phyloP scores from a whole-genome alignment of 2,797 vertebrate genomes.

The Onychomys arenicola region DNA sequence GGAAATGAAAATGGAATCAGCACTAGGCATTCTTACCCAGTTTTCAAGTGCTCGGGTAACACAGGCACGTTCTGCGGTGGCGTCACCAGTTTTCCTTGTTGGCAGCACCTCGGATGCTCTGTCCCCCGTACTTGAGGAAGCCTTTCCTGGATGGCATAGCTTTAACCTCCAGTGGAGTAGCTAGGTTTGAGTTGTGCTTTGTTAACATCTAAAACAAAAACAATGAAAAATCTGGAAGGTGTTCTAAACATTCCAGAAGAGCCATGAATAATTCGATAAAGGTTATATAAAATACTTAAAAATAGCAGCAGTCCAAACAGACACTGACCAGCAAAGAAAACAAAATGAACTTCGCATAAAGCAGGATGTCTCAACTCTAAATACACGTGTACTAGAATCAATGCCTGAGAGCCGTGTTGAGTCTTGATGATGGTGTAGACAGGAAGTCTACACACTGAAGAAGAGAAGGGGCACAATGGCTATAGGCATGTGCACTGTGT shows the following conservation, averaged over 20 bases:
- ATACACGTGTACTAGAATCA: neutral
- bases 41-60: neutral
- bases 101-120: neutral
- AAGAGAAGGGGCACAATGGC: neutral
- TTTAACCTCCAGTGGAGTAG: constrained; percentile 68
- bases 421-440: neutral
- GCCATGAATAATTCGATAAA: neutral
- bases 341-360: neutral
- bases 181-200: constrained; percentile 83
- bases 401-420: neutral
- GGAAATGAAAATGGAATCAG: neutral
- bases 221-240: constrained; percentile 26
- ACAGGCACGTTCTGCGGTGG: neutral
- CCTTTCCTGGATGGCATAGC: constrained; percentile 55
- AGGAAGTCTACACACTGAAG: no score
- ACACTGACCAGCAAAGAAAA: constrained; percentile 39
- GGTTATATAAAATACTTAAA: constrained; percentile 24
- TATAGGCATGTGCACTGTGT: neutral
- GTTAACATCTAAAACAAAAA: constrained; percentile 86
- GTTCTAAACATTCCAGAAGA: constrained; percentile 50
- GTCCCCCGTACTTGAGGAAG: constrained; percentile 50
- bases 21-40: neutral
- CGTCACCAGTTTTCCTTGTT: constrained; percentile 90
- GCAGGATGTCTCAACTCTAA: constrained; percentile 11
- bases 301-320: neutral